Base-by-base conservation (phyloP, 2,888 invertebrate species). In the Therioaphis trifolii region DNA sequence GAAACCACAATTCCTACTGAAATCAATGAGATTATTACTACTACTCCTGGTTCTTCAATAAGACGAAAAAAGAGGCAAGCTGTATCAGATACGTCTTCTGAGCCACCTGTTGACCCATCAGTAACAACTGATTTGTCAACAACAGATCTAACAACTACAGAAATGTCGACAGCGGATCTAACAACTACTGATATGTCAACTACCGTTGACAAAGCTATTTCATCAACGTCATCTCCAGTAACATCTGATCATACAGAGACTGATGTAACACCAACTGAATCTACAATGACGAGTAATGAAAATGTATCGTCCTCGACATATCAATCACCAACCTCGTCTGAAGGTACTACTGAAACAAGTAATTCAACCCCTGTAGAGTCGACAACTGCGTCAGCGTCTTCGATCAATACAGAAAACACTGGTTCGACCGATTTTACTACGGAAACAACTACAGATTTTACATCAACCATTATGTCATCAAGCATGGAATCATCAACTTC, bases 61-160 rank as follows among this genome's bases (percentile, higher is more conserved):
- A 82, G 66, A 82, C 82, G 82, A 2, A 61, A 61, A 24, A 82
- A 74, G 12, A 82, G 82, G 52, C 43, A 82, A 74, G 78, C 49
- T 18, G 63, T 63, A 0, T 2, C 21, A 46, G 24, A 72, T 43
- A 69, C 21, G 49, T 52, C 68, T 40, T 52, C 52, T 7, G 43
- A 69, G 52, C 21, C 82, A 27, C 84, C 85, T 5, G 1, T 66
- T 40, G 29, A 29, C 1, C 9, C 75, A 55, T 61, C 76, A 24
- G 63, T 69, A 63, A n/a, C 75, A 15, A n/a, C 58, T 15, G 24
- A 86, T 85, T 9, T 58, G 12, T 80, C 85, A 14, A 49, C 69
- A n/a, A 85, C 87, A 14, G 84, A 85, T 11, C 85, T 82, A 12
- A 76, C 85, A 9, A 85, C 86, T 14, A 84, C 71, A 14, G 85